phyloP scores from a whole-genome alignment of 2,797 vertebrate genomes.

The Tamandua tetradactyla region DNA sequence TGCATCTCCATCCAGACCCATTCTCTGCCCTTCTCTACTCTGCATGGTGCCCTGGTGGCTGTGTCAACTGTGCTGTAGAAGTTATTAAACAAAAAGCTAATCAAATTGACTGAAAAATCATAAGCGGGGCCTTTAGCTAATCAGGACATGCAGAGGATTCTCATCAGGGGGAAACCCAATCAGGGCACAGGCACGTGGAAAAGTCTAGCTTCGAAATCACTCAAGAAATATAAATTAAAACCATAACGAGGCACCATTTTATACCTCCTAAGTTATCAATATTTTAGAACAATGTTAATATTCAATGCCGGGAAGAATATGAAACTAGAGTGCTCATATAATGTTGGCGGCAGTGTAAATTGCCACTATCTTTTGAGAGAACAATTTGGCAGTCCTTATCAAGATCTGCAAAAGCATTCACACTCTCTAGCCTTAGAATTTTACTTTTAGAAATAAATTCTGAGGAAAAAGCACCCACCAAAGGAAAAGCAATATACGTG shows the following conservation, averaged over 20 bases:
- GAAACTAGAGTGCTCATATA: neutral
- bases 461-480: neutral
- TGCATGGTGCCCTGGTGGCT: fast-evolving
- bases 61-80: neutral
- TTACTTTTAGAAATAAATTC: neutral
- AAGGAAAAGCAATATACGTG: neutral
- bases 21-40: neutral
- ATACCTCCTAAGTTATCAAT: neutral
- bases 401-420: neutral
- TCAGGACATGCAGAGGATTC: neutral
- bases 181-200: neutral
- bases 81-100: neutral
- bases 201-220: neutral
- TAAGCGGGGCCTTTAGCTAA: neutral
- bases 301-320: neutral
- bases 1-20: neutral
- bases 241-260: neutral
- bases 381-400: neutral
- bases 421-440: neutral
- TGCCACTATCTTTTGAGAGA: neutral
- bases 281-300: neutral
- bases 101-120: neutral
- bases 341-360: fast-evolving
- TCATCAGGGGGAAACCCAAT: neutral
- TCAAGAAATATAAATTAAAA: neutral